A percentile compares a stretch with the other conserved stretches of the same genome.
Evolutionary conservation across 1,140 invertebrate genomes (phyloP).

Genomic region (Aphelenchoides besseyi): DNA sequence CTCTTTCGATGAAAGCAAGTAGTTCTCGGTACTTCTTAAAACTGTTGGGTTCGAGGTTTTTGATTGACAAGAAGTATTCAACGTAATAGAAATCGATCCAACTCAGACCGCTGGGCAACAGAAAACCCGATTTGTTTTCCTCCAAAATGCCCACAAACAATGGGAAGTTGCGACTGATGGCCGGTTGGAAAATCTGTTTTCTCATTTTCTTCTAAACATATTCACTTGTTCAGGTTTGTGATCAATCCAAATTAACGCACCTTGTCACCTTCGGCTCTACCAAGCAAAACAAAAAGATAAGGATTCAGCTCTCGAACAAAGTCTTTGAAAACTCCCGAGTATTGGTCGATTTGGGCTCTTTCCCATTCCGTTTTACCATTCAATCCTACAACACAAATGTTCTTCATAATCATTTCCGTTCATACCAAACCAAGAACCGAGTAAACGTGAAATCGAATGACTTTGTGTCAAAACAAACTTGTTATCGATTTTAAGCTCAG

Average conservation of each 20-base stretch:
- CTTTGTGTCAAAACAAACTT: conserved; percentile 17
- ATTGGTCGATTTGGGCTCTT: conserved; percentile 6
- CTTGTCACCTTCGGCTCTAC: conserved; percentile 19
- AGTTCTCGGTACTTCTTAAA: conserved; percentile 22
- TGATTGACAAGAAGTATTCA: conserved; percentile 12
- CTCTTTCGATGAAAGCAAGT: background rate
- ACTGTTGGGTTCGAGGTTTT: conserved; percentile 4
- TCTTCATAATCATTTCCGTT: no score
- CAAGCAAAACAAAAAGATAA: conserved; percentile 20
- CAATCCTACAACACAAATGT: conserved; percentile 17
- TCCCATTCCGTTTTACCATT: conserved; percentile 22
- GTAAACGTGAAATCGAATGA: conserved; percentile 6
- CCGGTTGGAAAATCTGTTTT: conserved; percentile 13
- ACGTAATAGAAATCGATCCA: conserved; percentile 20
- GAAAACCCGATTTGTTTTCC: conserved; percentile 18
- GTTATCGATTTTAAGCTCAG: conserved; percentile 10
- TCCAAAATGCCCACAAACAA: conserved; percentile 4
- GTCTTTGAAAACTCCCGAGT: conserved; percentile 8
- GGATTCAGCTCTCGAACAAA: conserved; percentile 14
- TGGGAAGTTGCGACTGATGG: background rate
- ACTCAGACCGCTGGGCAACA: conserved; percentile 8
- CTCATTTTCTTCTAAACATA: conserved; percentile 19
- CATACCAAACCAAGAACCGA: conserved; percentile 8
- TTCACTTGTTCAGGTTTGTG: background rate
- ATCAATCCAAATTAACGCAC: background rate